Evolutionary conservation across 2,797 vertebrate species (phyloP).

Genomic region (Fringilla coelebs): DNA sequence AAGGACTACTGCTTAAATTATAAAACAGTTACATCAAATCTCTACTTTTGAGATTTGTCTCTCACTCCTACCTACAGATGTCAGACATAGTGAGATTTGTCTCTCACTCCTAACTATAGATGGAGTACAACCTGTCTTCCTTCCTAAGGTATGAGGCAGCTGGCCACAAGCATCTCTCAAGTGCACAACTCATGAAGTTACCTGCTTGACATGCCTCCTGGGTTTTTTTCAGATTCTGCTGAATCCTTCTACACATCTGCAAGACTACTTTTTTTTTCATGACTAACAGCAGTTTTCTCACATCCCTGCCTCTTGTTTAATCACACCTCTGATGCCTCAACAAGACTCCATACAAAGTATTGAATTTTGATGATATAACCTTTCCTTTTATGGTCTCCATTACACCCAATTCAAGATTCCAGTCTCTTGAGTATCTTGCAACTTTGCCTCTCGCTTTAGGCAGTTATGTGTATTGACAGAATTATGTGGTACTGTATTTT

Average conservation of each 20-base stretch:
- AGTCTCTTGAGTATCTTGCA: not conserved
- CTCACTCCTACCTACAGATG: not conserved
- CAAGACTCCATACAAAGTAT: not conserved
- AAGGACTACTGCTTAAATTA: not conserved
- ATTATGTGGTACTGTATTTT: not conserved
- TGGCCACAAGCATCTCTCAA: not conserved
- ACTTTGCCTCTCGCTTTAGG: not conserved
- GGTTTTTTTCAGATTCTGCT: not conserved
- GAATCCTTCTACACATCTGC: not conserved
- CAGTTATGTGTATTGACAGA: fast-evolving
- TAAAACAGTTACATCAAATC: not conserved
- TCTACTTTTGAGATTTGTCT: not conserved
- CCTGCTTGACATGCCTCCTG: not conserved
- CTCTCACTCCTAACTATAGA: not conserved
- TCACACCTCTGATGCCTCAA: not conserved
- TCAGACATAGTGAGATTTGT: too few relatives aligned
- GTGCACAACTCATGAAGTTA: not conserved
- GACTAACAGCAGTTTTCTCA: not conserved
- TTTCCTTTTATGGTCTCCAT: not conserved
- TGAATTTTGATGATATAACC: not conserved
- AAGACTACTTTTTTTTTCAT: not conserved
- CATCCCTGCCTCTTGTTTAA: not conserved
- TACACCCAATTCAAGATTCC: not conserved
- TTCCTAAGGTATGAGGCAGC: not conserved
- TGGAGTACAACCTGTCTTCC: not conserved